Base-by-base conservation (phyloP, 1,140 invertebrate genomes). In the Magallana gigas region DNA sequence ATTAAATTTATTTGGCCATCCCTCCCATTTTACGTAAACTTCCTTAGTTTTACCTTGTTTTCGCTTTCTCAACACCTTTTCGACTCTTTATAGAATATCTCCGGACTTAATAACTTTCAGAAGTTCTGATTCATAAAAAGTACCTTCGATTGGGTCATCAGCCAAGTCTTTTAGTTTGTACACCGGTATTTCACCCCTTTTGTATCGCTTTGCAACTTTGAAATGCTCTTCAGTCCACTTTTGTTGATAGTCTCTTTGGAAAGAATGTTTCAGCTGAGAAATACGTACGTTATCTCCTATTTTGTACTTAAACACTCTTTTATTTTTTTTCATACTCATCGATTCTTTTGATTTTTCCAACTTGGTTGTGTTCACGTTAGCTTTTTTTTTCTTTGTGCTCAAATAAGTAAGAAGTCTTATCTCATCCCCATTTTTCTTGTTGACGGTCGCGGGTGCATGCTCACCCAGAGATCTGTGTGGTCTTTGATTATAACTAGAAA, bases 1-100 rank as follows among this genome's bases (percentile, higher is more conserved):
- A 85, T 89, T 87, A 76, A 87, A 89, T 85, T 89, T 87, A 60
- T 36, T 60, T 58, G 88, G 88, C 86, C 86, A 89, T 9, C 64
- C 76, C 85, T 85, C 36, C 64, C 68, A 89, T 82, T 83, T 83
- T 14, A 89, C 88, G 48, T 87, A 85, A 9, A 85, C 84, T 68
- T 88, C 64, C n/a, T 85, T 48, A 23, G 62, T 48, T n/a, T 83
- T 68, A 60, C 48, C 68, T 11, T 68, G 14, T 82, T 84, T 86
- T 81, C 36, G 71, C 58, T 80, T 64, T 68, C 83, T 90, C 18
- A 84, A 23, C 29, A 85, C 76, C 81, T 85, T 88, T 83, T 83
- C 71, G 36, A 88, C 59, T 82, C 71, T 85, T n/a, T 64, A 88
- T 29, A 84, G 23, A 23, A 57, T 84, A 83, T 87, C 68, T 23